Percentiles rank a stretch among this genome's conserved stretches.
Evolutionary conservation across 2,888 invertebrate species (phyloP).

Genomic region (Zygogramma bicolorata): DNA sequence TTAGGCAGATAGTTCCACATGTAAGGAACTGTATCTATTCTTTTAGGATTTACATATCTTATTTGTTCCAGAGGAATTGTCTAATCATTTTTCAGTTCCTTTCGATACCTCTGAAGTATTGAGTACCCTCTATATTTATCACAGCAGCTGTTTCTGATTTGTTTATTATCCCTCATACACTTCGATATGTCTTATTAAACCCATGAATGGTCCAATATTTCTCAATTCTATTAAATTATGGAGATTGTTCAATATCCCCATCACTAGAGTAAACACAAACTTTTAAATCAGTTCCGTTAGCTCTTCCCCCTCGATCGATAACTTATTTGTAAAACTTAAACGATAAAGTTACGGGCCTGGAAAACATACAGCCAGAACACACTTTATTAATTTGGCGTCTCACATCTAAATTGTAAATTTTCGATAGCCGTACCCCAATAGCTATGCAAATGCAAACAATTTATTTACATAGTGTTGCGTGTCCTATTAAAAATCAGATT

Average conservation of each 20-base stretch:
- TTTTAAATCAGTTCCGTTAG: not conserved
- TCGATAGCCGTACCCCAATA: slow-evolving; percentile 54
- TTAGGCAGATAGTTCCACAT: too few relatives aligned
- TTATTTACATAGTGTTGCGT: slow-evolving; percentile 49
- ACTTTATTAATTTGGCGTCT: slow-evolving; percentile 53
- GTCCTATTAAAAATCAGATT: slow-evolving; percentile 44
- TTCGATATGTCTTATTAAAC: not conserved
- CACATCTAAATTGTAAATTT: slow-evolving; percentile 57
- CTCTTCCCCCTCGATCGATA: slow-evolving; percentile 1
- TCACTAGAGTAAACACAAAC: not conserved
- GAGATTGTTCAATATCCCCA: slow-evolving; percentile 7
- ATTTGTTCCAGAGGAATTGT: too few relatives aligned
- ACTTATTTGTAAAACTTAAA: slow-evolving; percentile 5
- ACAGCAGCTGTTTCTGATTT: too few relatives aligned
- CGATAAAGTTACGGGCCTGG: not conserved
- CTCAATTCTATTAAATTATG: slow-evolving; percentile 22
- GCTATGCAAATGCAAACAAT: slow-evolving; percentile 54
- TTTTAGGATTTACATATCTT: too few relatives aligned
- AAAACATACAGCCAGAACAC: slow-evolving; percentile 34
- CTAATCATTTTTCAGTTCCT: too few relatives aligned
- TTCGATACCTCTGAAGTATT: too few relatives aligned
- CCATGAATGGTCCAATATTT: slow-evolving; percentile 12
- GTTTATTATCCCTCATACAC: too few relatives aligned
- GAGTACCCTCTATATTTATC: too few relatives aligned
- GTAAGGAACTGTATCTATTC: too few relatives aligned